phyloP scores from a whole-genome alignment of 1,140 invertebrate genomes.

The Zelostemma sp. region DNA sequence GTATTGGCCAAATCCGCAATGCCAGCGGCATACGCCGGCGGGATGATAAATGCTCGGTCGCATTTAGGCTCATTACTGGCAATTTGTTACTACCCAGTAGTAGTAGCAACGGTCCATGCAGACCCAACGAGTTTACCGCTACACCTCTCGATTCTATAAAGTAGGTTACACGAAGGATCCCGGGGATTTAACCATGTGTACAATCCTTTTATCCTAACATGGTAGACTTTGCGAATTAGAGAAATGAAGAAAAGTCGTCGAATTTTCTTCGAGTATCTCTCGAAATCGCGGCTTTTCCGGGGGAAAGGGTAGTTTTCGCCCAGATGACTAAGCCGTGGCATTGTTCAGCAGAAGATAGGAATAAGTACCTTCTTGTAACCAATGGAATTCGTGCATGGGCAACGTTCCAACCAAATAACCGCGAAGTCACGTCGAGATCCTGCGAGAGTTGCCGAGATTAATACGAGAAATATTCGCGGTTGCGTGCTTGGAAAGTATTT shows the following conservation, averaged over 20 bases:
- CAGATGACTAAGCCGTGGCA: too few relatives aligned
- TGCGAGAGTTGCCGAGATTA: background rate
- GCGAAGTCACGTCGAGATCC: constrained; percentile 5
- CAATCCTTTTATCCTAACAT: too few relatives aligned
- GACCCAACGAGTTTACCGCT: background rate
- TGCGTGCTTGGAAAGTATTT: background rate
- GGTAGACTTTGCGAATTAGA: too few relatives aligned
- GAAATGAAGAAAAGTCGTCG: too few relatives aligned
- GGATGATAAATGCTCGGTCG: constrained; percentile 52
- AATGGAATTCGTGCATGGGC: constrained; percentile 20
- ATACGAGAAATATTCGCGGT: constrained; percentile 14
- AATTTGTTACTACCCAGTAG: constrained; percentile 49
- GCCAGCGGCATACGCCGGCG: constrained; percentile 28
- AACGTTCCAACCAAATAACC: constrained; percentile 22
- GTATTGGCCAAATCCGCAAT: constrained; percentile 40
- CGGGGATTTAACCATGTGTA: too few relatives aligned
- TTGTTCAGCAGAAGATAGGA: too few relatives aligned
- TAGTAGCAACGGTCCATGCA: background rate
- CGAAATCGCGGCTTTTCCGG: too few relatives aligned
- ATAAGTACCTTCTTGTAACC: background rate
- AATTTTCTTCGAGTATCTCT: too few relatives aligned
- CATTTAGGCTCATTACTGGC: constrained; percentile 55
- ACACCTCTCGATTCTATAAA: background rate
- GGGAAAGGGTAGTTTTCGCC: too few relatives aligned
- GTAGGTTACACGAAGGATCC: constrained; percentile 2